Evolutionary conservation across 2,797 vertebrate genomes (phyloP), one percentile per base, ranked within the genome.

Genomic region (Gobio occitaniae): DNA sequence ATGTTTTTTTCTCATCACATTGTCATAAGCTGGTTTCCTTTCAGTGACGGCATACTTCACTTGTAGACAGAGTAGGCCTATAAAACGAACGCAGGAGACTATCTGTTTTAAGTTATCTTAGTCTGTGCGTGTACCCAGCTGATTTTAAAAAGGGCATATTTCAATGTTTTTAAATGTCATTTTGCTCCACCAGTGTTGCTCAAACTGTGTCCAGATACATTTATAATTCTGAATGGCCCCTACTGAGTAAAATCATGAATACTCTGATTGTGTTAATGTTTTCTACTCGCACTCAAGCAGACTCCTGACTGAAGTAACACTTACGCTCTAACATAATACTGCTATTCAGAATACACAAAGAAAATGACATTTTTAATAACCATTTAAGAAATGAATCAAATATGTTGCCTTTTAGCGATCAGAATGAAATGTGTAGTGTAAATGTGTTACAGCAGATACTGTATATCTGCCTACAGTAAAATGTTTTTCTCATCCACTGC

Each of bases 1-100:
- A 65, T 85, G 74, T 71, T 86, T 25, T 86, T 71, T 80, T 54
- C 74, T 88, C 72, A 80, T 32, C 63, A 66, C 21, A 50, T 78
- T 82, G 68, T 86, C 82, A 72, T 83, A 68, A 79, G 66, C 56
- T 29, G 80, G 6, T 66, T 78, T 71, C 50, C 15, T 78, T 83
- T 48, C 16, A 59, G 75, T 21, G 61, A 77, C 10, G 7, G 12
- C 11, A 78, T 29, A 36, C 36, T 78, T 47, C 48, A 56, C 0
- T 25, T 80, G 65, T 41, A 44, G 38, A 77, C 19, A 75, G 15
- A 25, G 15, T 47, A n/a, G n/a, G n/a, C n/a, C n/a, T n/a, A 56
- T 59, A 10, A 38, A 78, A 78, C 1, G 3, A 47, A 78, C 13
- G 2, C 1, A 17, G 52, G 3, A 48, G 15, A 48, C 25, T 78